Evolutionary conservation across 2,888 invertebrate genomes (phyloP), one percentile per base, ranked within the genome.

Genomic region (Phaedon cochleariae): DNA sequence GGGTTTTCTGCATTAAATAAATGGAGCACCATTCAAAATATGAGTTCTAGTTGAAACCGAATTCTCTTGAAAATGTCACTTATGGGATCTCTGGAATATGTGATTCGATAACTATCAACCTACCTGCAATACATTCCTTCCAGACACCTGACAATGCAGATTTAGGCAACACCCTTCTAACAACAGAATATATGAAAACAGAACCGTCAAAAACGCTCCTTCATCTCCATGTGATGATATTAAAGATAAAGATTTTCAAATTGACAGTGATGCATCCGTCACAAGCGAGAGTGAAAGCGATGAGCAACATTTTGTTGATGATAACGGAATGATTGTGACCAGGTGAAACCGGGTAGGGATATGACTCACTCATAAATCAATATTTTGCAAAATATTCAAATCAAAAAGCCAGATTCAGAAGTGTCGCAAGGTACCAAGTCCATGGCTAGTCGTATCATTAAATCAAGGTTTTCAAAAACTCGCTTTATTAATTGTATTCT

Each of bases 401-500:
- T 34, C 31, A 34, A 10, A 34, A 5, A 34, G 9, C 10, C 31
- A 5, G 31, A 34, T 34, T 9, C 31, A 34, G 10, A 34, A 2
- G 31, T 34, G 31, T 34, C 10, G 31, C 31, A 34, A 10, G 10
- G 10, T 34, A 34, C 31, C 6, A 34, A 34, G 31, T 34, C 10
- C 10, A 34, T 34, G 31, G 31, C 31, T 34, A 34, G 31, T 5
- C 31, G 9, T 34, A 34, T 34, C 10, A 34, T 7, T 7, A 10
- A 34, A 21, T 5, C n/a, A 52, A 18, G n/a, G n/a, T 41, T 45
- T 21, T 22, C 5, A 21, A 21, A 15, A 45, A 12, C 45, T 49
- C 31, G 15, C 26, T 34, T 34, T 5, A 10, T 34, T 9, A 34
- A 34, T 34, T 69, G 71, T 48, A 62, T 59, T 59, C 69, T 64